Conservation (phyloP, 2,113 vertebrate species). For the Hyperoodon ampullatus region DNA sequence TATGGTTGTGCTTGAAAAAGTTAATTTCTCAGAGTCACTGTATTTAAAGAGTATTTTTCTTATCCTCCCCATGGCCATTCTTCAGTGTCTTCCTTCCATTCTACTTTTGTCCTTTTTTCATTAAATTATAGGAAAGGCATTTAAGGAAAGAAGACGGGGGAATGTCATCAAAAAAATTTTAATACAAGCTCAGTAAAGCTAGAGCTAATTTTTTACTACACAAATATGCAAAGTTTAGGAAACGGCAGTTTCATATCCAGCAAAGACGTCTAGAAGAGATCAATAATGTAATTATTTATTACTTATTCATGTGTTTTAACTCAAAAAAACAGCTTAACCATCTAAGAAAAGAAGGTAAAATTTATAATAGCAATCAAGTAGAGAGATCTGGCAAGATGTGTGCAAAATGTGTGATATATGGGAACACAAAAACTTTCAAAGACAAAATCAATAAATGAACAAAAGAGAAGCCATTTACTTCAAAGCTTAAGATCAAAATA, state of each 20-base stretch:
- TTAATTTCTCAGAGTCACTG: background rate
- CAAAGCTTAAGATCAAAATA: background rate
- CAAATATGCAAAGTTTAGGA: conserved; percentile 63
- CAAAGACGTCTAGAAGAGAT: conserved; percentile 70
- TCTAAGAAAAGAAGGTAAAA: background rate
- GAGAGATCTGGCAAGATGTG: conserved; percentile 40
- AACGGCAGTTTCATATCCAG: conserved; percentile 48
- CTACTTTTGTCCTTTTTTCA: conserved; percentile 31
- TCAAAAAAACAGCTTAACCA: conserved; percentile 35
- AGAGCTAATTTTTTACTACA: conserved; percentile 69
- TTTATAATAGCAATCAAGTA: conserved; percentile 59
- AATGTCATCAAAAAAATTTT: background rate
- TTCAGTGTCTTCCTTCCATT: conserved; percentile 7
- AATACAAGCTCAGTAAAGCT: conserved; percentile 56
- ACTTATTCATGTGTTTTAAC: conserved; percentile 66
- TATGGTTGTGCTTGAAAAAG: background rate
- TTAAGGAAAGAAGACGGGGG: background rate
- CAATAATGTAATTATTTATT: conserved; percentile 59
- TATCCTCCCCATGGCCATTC: background rate
- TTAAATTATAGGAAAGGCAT: conserved; percentile 17
- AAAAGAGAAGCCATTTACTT: background rate
- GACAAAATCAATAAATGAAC: conserved; percentile 41
- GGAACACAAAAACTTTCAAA: conserved; percentile 1
- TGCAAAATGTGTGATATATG: conserved; percentile 46
- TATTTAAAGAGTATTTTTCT: background rate